These are phyloP conservation scores for Colistium nudipinnis DNA, from an alignment of 2,113 vertebrate genomes.

Conservation along the genomic window DNA sequence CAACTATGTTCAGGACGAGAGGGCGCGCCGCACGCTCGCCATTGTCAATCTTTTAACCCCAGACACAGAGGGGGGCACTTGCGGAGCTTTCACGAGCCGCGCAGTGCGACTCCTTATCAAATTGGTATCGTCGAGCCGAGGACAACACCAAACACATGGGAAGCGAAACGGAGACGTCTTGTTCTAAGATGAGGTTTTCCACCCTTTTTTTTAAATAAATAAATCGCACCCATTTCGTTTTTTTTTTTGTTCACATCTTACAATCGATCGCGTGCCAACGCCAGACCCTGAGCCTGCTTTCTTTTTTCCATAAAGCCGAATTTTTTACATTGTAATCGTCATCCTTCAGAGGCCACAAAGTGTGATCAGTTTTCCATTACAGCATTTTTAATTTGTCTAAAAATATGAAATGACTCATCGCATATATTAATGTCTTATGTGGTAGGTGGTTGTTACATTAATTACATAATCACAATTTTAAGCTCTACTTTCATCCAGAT, in stretches of 20 bases:
- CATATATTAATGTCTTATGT: constrained; percentile 1
- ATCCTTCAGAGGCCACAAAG: not conserved
- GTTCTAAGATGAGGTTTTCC: not conserved
- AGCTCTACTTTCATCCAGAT: constrained; percentile 28
- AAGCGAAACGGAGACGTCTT: not conserved
- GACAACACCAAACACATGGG: not conserved
- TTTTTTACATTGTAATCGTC: too few species aligned
- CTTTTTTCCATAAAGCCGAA: not conserved
- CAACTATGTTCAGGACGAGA: constrained; percentile 19
- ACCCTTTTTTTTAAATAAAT: not conserved
- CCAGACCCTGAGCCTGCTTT: not conserved
- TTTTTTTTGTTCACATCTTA: too few species aligned
- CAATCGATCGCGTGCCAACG: too few species aligned
- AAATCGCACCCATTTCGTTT: too few species aligned
- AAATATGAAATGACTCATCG: not conserved
- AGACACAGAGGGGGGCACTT: constrained; percentile 27
- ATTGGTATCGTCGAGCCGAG: not conserved
- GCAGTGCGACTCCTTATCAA: constrained; percentile 5
- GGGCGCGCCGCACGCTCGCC: constrained; percentile 23
- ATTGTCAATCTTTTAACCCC: constrained; percentile 56
- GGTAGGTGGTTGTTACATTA: constrained; percentile 17
- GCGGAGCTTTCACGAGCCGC: constrained; percentile 38
- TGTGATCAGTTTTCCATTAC: not conserved
- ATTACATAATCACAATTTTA: constrained; percentile 28
- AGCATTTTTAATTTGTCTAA: not conserved